phyloP scores from a whole-genome alignment of 2,797 vertebrate species.

The Galago senegalensis region DNA sequence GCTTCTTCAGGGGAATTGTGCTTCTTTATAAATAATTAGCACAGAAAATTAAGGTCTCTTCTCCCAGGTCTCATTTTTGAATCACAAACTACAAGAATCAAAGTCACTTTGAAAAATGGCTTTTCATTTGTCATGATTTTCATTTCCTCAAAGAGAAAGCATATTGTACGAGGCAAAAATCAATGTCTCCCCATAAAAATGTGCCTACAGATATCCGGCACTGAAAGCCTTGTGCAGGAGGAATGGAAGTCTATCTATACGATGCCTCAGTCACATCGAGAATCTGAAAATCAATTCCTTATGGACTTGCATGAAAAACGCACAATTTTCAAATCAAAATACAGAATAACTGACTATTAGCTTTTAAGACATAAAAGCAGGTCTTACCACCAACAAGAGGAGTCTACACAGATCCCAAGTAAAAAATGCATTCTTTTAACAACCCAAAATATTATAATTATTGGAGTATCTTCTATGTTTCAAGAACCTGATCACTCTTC shows the following conservation, averaged over 20 bases:
- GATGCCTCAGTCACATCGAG: constrained; percentile 13
- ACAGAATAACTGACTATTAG: constrained; percentile 38
- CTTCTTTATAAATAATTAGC: not conserved
- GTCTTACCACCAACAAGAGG: not conserved
- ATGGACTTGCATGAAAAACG: constrained; percentile 45
- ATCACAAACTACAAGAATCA: constrained; percentile 59
- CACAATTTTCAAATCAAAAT: constrained; percentile 52
- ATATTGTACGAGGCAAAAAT: constrained; percentile 69
- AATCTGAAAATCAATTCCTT: constrained; percentile 52
- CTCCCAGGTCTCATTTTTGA: constrained; percentile 35
- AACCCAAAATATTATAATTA: not conserved
- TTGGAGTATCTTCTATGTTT: not conserved
- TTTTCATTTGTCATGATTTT: constrained; percentile 79
- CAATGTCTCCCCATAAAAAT: constrained; percentile 60
- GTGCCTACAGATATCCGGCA: constrained; percentile 44
- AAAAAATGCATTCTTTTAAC: not conserved
- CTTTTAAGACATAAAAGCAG: constrained; percentile 44
- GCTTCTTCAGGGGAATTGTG: not conserved
- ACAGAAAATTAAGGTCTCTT: not conserved
- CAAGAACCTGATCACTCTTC: not conserved
- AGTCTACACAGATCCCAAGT: not conserved
- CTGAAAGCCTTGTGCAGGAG: constrained; percentile 31
- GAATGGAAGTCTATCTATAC: constrained; percentile 49
- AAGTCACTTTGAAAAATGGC: constrained; percentile 79
- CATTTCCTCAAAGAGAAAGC: constrained; percentile 81